Percentiles rank a stretch among this genome's conserved stretches.
Evolutionary conservation across 2,888 invertebrate species (phyloP).

Genomic region (Lypha dubia): DNA sequence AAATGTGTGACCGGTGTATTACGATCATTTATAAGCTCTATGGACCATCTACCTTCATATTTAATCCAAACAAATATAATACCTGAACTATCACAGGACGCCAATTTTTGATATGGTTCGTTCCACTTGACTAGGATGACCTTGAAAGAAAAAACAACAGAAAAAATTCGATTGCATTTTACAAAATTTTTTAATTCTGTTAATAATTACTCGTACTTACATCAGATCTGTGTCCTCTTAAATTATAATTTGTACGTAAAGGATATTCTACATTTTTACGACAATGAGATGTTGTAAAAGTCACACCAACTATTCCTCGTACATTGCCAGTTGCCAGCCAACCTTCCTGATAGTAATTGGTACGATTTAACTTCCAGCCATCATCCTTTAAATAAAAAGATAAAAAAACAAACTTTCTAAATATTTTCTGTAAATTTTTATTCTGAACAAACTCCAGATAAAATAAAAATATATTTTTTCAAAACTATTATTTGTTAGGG

Average conservation of each 20-base stretch:
- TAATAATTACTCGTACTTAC: constrained; percentile 86
- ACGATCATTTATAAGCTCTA: constrained; percentile 98
- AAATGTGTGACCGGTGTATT: constrained; percentile 99
- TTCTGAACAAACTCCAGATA: too few species aligned
- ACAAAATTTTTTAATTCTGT: not conserved
- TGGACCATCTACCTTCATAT: constrained; percentile 99
- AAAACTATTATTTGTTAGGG: too few species aligned
- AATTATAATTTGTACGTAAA: constrained; percentile 96
- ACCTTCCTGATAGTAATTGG: constrained; percentile 98
- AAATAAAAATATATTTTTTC: too few species aligned
- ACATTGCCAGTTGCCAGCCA: constrained; percentile 98
- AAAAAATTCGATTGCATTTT: not conserved
- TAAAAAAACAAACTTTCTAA: not conserved
- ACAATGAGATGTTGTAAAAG: constrained; percentile 97
- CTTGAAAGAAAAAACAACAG: constrained; percentile 83
- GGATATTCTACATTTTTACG: constrained; percentile 94
- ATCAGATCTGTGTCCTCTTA: constrained; percentile 97
- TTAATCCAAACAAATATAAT: constrained; percentile 99
- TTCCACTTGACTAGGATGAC: constrained; percentile 99
- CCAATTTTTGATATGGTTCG: constrained; percentile 98
- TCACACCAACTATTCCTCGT: constrained; percentile 96
- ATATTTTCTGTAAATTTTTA: too few species aligned
- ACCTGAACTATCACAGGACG: constrained; percentile 98
- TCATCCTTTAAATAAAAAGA: constrained; percentile 88
- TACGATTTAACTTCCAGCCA: constrained; percentile 97